Evolutionary conservation across 1,140 invertebrate genomes (phyloP).

Genomic region (Anastrepha ludens): DNA sequence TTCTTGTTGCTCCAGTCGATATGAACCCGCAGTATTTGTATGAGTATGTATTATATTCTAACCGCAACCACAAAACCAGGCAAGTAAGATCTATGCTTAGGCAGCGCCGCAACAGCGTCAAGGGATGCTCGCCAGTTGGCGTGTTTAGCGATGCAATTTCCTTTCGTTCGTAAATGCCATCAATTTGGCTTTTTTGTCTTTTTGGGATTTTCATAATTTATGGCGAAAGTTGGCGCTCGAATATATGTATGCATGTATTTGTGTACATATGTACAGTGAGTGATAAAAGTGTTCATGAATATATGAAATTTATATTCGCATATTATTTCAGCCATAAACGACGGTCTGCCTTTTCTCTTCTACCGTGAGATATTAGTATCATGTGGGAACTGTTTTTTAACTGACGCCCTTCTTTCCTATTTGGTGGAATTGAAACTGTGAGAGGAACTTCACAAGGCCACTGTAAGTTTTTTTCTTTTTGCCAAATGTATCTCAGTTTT

Average conservation of each 20-base stretch:
- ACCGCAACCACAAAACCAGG: background rate
- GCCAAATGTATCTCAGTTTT: too few relatives aligned
- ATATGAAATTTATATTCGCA: too few relatives aligned
- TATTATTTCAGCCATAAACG: too few relatives aligned
- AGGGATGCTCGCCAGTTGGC: background rate
- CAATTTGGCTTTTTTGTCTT: conserved; percentile 27
- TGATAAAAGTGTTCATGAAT: too few relatives aligned
- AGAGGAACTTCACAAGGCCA: too few relatives aligned
- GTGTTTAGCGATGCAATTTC: background rate
- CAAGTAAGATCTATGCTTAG: background rate
- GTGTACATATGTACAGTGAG: background rate
- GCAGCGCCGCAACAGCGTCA: background rate
- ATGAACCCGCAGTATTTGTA: background rate
- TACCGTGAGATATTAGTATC: too few relatives aligned
- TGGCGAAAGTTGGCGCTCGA: background rate
- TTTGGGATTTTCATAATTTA: conserved; percentile 19
- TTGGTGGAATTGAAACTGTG: too few relatives aligned
- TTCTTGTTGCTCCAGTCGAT: background rate
- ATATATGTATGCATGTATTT: background rate
- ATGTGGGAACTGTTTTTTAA: too few relatives aligned
- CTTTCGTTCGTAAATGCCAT: background rate
- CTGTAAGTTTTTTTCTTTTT: too few relatives aligned
- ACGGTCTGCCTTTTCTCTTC: too few relatives aligned
- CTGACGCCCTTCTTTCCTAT: too few relatives aligned
- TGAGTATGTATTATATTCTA: too few relatives aligned